phyloP scores from a whole-genome alignment of 2,113 vertebrate species.

The Pomatorhinus ruficollis region DNA sequence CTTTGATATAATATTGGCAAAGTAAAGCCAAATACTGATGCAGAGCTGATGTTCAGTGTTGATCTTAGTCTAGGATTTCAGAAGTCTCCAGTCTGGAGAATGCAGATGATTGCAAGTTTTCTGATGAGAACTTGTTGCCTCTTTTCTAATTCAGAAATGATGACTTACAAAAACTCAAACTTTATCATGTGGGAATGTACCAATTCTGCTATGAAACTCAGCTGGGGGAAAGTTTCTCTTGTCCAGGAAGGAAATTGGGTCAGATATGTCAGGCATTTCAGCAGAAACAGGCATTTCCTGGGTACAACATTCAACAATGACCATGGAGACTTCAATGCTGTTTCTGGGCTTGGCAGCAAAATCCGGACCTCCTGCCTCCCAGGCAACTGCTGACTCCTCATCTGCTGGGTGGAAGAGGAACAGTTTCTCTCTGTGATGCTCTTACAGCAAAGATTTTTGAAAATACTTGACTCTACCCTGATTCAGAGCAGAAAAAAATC shows the following conservation, averaged over 20 bases:
- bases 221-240: neutral
- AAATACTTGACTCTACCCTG: neutral
- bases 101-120: neutral
- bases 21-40: neutral
- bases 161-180: neutral
- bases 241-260: neutral
- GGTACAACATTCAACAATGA: accelerated
- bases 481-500: neutral
- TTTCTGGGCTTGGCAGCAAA: neutral
- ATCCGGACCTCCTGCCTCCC: neutral
- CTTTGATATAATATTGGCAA: neutral
- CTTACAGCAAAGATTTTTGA: neutral
- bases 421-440: neutral
- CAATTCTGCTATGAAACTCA: neutral
- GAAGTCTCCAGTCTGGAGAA: neutral
- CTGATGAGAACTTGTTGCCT: neutral
- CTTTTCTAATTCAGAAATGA: neutral
- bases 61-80: neutral
- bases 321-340: neutral
- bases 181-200: neutral
- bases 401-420: neutral
- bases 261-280: neutral
- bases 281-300: neutral
- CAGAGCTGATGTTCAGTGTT: neutral
- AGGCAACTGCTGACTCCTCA: neutral